Base-by-base conservation (phyloP, 92 coral and sea anemone genomes). In the Metridium senile region DNA sequence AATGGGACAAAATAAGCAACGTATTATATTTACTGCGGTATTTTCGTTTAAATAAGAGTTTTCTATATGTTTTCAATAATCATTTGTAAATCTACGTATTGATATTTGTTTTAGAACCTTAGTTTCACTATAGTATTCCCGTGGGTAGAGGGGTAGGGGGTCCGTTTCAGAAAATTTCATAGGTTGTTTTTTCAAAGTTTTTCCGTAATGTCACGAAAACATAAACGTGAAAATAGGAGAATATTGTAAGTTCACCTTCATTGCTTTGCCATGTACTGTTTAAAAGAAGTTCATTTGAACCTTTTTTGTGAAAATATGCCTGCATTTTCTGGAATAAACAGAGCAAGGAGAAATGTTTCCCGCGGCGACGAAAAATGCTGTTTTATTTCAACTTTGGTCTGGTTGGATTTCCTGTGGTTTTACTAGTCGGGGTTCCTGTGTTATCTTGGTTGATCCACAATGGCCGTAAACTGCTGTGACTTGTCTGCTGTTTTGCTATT, bases 381-480 rank as follows among this genome's bases (percentile, higher is more conserved):
- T 6, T 13, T 39, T 4, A 39, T 39, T 39, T 39, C 13, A 13
- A 6, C 49, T 39, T 39, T 39, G n/a, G n/a, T n/a, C n/a, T n/a
- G n/a, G 13, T 39, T 13, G 49, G 49, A 39, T 13, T 39, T 39
- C 49, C 49, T 39, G 49, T 39, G 49, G 9, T 4, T 54, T 54
- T 54, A 9, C 23, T 2, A 54, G 6, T 1, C 69, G 69, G 69
- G 69, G 2, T 9, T 29, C 39, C 35, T 28, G 69, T 29, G 69
- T 63, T n/a, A n/a, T n/a, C n/a, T n/a, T n/a, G n/a, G n/a, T n/a
- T 9, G 53, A 10, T 45, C 7, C 31, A 70, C 63, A 1, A 83
- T 68, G 84, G 80, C 81, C 51, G 83, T 21, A 7, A 16, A 16
- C 16, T 16, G 33, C 33, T 57, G 19, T 21, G 35, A 43, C 17